phyloP scores from a whole-genome alignment of 2,113 vertebrate species.

The Larimichthys crocea region DNA sequence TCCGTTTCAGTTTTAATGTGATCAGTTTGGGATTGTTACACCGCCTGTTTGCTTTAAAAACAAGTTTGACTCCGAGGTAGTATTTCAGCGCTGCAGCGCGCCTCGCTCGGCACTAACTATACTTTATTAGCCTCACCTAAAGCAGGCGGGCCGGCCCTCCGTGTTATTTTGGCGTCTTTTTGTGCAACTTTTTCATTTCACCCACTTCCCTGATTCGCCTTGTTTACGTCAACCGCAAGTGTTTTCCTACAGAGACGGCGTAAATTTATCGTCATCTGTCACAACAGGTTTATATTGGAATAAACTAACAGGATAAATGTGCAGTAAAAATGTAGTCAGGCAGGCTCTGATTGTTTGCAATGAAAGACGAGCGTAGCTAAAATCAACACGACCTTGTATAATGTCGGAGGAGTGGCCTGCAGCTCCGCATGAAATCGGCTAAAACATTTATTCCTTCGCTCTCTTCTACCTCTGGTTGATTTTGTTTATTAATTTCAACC shows the following conservation, averaged over 20 bases:
- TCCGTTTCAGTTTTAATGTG: conserved; percentile 60
- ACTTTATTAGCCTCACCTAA: conserved; percentile 54
- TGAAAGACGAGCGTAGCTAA: background rate
- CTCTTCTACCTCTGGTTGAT: background rate
- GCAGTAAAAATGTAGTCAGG: background rate
- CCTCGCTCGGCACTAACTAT: conserved; percentile 48
- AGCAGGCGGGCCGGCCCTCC: conserved; percentile 7
- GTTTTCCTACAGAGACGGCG: conserved; percentile 25
- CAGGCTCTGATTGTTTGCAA: conserved; percentile 5
- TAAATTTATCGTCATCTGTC: conserved; percentile 29
- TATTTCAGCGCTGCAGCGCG: conserved; percentile 47
- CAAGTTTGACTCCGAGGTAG: conserved; percentile 34
- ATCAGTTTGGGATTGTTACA: conserved; percentile 60
- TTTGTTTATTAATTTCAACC: conserved; percentile 16
- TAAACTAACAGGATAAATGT: conserved; percentile 18
- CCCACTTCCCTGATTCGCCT: conserved; percentile 28
- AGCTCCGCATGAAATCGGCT: no score
- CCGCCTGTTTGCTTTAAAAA: conserved; percentile 63
- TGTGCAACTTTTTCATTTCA: conserved; percentile 51
- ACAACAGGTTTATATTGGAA: background rate
- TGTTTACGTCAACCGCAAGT: conserved; percentile 17
- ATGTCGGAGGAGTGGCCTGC: background rate
- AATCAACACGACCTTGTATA: background rate
- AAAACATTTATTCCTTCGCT: no score
- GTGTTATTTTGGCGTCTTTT: conserved; percentile 40